These are phyloP conservation scores for Myrmophylax atrothorax DNA, from an alignment of 2,113 vertebrate species.

Conservation along the genomic window DNA sequence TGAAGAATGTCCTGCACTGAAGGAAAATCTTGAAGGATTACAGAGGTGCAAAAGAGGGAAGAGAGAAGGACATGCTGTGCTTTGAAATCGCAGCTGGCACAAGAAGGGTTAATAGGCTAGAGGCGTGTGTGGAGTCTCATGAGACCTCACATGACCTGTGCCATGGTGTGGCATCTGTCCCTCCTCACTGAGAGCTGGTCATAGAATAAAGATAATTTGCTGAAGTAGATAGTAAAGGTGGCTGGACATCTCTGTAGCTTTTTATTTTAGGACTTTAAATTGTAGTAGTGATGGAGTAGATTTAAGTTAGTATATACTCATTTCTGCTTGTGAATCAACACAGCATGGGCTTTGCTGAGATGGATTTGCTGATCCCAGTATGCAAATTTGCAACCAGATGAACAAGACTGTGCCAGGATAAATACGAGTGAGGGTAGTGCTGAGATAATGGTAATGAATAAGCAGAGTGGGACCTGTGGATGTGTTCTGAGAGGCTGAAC, in stretches of 20 bases:
- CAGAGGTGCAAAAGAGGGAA: not conserved
- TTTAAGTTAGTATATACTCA: not conserved
- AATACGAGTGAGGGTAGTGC: not conserved
- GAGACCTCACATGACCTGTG: not conserved
- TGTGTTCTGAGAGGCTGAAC: not conserved
- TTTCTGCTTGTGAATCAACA: not conserved
- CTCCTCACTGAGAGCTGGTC: not conserved
- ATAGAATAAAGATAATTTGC: not conserved
- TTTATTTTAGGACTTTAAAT: not conserved
- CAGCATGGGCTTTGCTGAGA: not conserved
- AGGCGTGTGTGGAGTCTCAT: not conserved
- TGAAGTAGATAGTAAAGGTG: not conserved
- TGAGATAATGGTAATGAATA: not conserved
- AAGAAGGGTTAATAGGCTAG: not conserved
- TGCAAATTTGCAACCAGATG: not conserved
- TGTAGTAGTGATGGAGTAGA: not conserved
- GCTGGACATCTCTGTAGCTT: not conserved
- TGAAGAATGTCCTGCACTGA: not conserved
- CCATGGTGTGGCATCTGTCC: not conserved
- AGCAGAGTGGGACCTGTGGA: rapidly evolving
- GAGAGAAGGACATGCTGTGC: not conserved
- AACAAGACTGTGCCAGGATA: not conserved
- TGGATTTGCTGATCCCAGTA: not conserved
- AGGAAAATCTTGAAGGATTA: not conserved
- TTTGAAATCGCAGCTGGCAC: not conserved